Evolutionary conservation across 2,113 vertebrate species (phyloP), one percentile per base, ranked within the genome.

Genomic region (Alligator mississippiensis): DNA sequence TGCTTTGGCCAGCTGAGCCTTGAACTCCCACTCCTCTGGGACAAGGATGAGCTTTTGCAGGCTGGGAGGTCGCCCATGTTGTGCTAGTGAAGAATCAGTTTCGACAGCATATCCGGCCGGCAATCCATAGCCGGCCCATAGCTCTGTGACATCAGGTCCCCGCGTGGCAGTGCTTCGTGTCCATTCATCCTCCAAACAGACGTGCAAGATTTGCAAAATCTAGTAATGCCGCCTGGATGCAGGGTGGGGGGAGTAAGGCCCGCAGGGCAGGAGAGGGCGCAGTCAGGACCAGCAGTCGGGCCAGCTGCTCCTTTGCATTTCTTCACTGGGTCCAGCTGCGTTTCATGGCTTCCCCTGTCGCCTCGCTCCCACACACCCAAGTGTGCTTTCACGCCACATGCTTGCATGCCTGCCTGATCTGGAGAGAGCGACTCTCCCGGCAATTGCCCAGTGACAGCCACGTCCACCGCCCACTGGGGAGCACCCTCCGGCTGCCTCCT

Each of bases 151-250:
- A 8, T 57, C 1, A 3, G 4, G 1, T 82, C 87, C 84, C 84
- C 84, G 21, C 11, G 77, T 81, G 1, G 77, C 72, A 0, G 28
- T 8, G 78, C 87, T 82, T 90, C 74, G 92, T 66, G 92, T 90
- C 90, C 82, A 88, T 92, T 90, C 90, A 94, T 82, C 92, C 94
- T 80, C 88, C 90, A 77, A 90, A 92, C 85, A 90, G 63, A 6
- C n/a, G 58, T 3, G 0, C 54, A n/a, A 83, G 61, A 57, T 74
- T 80, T 22, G 68, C 88, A 88, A 85, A 86, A 94, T 90, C 92
- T 88, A 95, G 92, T 92, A 85, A 92, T 25, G 77, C 19, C 2
- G 66, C 1, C 47, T 13, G 58, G 61, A 57, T 1, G 0, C 25
- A 28, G 87, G 28, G 77, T 60, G 18, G 74, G 1, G 0, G 80